Evolutionary conservation across 2,888 invertebrate genomes (phyloP), one percentile per base, ranked within the genome.

Genomic region (Sycophila texana): DNA sequence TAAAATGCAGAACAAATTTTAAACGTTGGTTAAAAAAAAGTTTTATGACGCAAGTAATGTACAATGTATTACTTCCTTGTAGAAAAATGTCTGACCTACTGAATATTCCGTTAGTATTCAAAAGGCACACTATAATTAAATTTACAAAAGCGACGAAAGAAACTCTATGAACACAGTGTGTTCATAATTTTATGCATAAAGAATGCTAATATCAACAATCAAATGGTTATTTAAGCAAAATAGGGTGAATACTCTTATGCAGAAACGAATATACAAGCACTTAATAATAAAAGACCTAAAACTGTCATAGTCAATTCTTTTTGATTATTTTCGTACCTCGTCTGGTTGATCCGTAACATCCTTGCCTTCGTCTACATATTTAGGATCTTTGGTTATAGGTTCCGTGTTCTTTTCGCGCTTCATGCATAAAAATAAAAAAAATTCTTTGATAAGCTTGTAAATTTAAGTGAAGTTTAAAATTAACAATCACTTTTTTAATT

Each of bases 361-460:
- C 72, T 77, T 75, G 61, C 82, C 82, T 30, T 82, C 82, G 60
- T 80, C 80, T 22, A 80, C 77, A 47, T 75, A 57, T 68, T 72
- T 79, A 18, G 30, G 80, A n/a, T 82, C 82, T 82, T 80, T 80
- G 65, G 68, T 60, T 65, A 82, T 75, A 39, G 82, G 82, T 22
- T 65, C 16, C 39, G 63, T 70, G 39, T 82, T 80, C 55, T 75
- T 75, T 77, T 72, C 72, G 67, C 82, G 82, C 82, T 82, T 82
- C 51, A 63, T 67, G 53, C 55, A 81, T 60, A 68, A 20, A 68
- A 68, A 30, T 74, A 57, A 10, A 77, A 22, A n/a, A 60, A 63
- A n/a, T 39, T 76, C 2, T 57, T 49, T 51, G 0, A 39, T 58
- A 0, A 58, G 18, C 30, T 4, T 55, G 0, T 7, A n/a, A n/a